Evolutionary conservation across 2,797 vertebrate genomes (phyloP).

Genomic region (Takifugu ocellatus): DNA sequence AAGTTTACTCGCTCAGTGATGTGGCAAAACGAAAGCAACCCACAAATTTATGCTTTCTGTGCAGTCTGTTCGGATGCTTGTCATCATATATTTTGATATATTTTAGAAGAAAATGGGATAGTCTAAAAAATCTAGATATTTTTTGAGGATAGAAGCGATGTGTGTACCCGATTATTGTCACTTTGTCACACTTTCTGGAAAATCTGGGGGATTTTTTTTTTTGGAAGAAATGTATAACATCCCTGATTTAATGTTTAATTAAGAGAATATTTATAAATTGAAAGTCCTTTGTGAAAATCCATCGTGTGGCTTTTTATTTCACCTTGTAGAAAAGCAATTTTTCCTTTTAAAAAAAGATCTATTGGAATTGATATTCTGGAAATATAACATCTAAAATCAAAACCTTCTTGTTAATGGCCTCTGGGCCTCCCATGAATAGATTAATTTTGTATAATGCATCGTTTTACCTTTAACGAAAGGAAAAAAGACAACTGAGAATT

Average conservation of each 20-base stretch:
- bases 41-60: conserved; percentile 63
- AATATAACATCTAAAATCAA: no score
- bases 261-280: conserved; percentile 80
- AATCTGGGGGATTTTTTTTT: conserved; percentile 39
- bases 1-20: conserved; percentile 32
- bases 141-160: conserved; percentile 71
- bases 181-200: conserved; percentile 70
- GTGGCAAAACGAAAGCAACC: conserved; percentile 35
- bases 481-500: no score
- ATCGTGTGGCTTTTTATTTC: conserved; percentile 41
- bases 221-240: conserved; percentile 68
- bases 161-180: conserved; percentile 71
- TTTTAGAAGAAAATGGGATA: conserved; percentile 38
- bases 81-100: conserved; percentile 74
- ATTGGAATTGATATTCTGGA: no score
- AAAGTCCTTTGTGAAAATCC: conserved; percentile 73
- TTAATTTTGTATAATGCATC: no score
- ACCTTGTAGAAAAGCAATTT: no score
- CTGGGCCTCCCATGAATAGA: no score
- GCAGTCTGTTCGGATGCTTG: conserved; percentile 67
- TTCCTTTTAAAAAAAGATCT: no score
- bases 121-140: conserved; percentile 64
- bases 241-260: conserved; percentile 76
- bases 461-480: no score
- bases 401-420: no score